phyloP scores from a whole-genome alignment of 2,797 vertebrate species.

The Cossypha caffra region DNA sequence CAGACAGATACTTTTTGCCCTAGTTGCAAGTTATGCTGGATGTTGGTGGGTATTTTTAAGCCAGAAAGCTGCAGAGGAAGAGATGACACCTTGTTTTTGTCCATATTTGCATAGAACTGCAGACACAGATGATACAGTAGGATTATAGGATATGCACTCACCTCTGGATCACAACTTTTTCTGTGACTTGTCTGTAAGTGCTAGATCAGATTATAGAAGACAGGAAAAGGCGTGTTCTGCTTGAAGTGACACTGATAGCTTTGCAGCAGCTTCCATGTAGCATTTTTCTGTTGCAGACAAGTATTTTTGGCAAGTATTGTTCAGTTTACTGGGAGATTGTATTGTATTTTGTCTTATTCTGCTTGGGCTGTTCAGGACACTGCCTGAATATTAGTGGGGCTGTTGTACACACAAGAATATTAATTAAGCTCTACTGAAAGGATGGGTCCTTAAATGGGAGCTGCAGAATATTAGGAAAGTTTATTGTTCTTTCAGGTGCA shows the following conservation, averaged over 20 bases:
- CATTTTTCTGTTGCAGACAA: not conserved
- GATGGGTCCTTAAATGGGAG: not conserved
- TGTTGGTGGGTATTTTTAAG: not conserved
- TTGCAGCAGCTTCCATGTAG: not conserved
- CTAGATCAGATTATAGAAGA: slow-evolving; percentile 61
- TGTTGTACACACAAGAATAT: not conserved
- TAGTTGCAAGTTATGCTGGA: not conserved
- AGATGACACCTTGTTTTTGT: not conserved
- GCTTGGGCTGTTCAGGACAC: not conserved
- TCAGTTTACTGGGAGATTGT: not conserved
- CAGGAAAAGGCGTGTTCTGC: slow-evolving; percentile 67
- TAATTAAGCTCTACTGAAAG: not conserved
- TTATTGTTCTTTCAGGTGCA: not conserved
- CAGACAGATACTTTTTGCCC: not conserved
- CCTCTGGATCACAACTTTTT: slow-evolving; percentile 39
- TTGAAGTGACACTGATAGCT: not conserved
- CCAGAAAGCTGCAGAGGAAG: not conserved
- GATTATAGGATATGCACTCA: not conserved
- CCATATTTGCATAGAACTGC: not conserved
- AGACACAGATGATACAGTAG: not conserved
- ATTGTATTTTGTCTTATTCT: not conserved
- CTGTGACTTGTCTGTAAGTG: slow-evolving; percentile 15
- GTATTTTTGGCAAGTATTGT: not conserved
- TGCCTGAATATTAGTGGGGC: not conserved
- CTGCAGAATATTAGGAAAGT: not conserved